Conservation (phyloP, 2,888 invertebrate species). For the Sepiola atlantica region DNA sequence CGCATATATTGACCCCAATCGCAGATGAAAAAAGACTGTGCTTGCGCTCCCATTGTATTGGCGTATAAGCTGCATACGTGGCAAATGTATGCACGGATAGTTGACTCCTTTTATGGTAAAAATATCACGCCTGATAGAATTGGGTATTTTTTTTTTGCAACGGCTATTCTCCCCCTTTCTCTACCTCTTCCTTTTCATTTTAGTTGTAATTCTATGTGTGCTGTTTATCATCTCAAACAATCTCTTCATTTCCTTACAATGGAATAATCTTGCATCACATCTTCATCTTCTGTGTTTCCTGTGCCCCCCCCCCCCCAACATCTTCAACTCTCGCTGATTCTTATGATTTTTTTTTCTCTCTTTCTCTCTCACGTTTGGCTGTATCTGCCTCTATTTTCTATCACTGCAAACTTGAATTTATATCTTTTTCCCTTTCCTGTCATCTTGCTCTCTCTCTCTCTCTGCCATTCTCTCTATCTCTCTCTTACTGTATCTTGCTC, state of each 20-base stretch:
- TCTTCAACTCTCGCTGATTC: too few relatives aligned
- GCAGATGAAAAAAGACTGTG: neutral
- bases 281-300: too few relatives aligned
- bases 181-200: neutral
- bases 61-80: neutral
- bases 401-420: too few relatives aligned
- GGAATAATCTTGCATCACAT: neutral
- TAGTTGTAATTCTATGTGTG: neutral
- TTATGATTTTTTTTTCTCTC: too few relatives aligned
- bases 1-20: conserved; percentile 12
- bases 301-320: too few relatives aligned
- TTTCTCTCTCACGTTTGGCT: too few relatives aligned
- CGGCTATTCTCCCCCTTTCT: neutral
- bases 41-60: conserved; percentile 32
- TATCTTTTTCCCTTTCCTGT: too few relatives aligned
- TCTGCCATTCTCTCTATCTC: neutral
- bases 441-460: too few relatives aligned
- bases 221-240: conserved; percentile 32
- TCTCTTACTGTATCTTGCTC: neutral
- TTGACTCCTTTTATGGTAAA: conserved; percentile 17
- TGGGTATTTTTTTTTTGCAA: neutral
- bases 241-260: neutral
- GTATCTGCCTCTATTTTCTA: too few relatives aligned
- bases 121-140: neutral
- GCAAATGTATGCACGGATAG: conserved; percentile 32